These are phyloP conservation scores for Promerops cafer DNA, from an alignment of 2,113 vertebrate genomes.

Conservation along the genomic window DNA sequence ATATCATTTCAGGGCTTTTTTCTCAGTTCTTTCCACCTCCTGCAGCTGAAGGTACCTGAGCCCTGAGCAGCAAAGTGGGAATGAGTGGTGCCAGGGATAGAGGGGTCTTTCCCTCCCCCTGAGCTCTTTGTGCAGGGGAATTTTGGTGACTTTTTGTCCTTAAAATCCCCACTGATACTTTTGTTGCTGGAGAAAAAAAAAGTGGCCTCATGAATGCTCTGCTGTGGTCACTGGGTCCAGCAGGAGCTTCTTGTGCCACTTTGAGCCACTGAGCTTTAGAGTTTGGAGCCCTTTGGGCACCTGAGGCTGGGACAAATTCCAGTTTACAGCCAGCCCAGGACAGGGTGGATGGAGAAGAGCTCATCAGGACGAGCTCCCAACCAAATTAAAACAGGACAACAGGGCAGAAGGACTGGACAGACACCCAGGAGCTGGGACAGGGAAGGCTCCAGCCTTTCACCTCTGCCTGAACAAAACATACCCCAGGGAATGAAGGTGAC, in stretches of 20 bases:
- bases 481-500: not conserved
- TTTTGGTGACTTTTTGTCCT: not conserved
- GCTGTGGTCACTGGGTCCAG: not conserved
- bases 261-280: not conserved
- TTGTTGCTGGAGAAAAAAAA: not conserved
- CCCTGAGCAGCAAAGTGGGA: not conserved
- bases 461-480: not conserved
- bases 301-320: not conserved
- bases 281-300: not conserved
- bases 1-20: not conserved
- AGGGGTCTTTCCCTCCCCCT: not conserved
- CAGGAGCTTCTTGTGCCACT: not conserved
- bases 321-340: not conserved
- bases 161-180: not conserved
- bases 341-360: not conserved
- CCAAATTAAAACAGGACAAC: not conserved
- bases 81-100: not conserved
- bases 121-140: not conserved
- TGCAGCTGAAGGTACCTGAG: not conserved
- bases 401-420: not conserved
- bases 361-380: not conserved
- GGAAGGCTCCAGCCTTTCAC: not conserved
- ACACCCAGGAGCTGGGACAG: not conserved
- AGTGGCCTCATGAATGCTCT: not conserved
- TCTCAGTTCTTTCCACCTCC: not conserved